Conservation (phyloP, 2,797 vertebrate species). For the Oreonectes daqikongensis region DNA sequence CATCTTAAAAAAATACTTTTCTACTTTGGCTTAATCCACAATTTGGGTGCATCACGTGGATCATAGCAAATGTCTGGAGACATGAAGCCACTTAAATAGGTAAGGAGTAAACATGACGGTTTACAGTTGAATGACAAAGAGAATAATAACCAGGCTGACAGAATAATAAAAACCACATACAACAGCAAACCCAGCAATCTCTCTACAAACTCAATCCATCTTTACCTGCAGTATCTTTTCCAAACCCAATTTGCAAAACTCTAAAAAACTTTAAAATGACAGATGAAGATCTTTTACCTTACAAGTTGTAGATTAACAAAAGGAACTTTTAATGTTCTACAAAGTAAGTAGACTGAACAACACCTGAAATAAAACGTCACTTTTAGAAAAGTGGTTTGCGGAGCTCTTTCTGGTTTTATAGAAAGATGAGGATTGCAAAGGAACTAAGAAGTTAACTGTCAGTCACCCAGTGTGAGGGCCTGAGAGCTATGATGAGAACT, state of each 20-base stretch:
- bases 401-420: background rate
- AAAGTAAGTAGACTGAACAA: slow-evolving; percentile 29
- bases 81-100: background rate
- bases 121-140: no score
- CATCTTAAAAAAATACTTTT: background rate
- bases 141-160: no score
- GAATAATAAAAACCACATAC: no score
- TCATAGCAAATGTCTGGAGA: slow-evolving; percentile 7
- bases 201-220: no score
- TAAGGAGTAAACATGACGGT: no score
- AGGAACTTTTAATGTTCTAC: background rate
- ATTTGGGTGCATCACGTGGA: slow-evolving; percentile 6
- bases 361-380: background rate
- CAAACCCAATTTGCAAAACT: no score
- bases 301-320: background rate
- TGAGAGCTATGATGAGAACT: slow-evolving; percentile 4
- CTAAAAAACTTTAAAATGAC: no score
- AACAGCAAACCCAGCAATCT: no score
- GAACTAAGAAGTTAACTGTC: background rate
- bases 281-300: no score
- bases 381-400: background rate
- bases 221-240: no score
- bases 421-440: background rate
- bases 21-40: slow-evolving; percentile 16
- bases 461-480: slow-evolving; percentile 15